These are phyloP conservation scores for Clepsis dumicolana DNA, from an alignment of 2,888 invertebrate genomes.

Conservation along the genomic window DNA sequence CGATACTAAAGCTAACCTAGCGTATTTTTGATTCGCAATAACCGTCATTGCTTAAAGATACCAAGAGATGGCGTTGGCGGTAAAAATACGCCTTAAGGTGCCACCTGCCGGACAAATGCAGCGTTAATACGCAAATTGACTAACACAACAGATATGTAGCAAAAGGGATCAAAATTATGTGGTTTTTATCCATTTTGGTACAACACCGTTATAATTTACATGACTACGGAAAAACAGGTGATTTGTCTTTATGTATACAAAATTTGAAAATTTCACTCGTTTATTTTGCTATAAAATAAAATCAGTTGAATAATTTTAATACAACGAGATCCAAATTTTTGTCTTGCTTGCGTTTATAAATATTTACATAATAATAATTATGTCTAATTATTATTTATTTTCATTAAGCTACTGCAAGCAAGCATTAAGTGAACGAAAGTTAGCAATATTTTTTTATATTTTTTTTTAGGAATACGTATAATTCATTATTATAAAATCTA, in stretches of 20 bases:
- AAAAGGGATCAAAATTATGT: neutral
- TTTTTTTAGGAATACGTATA: conserved; percentile 60
- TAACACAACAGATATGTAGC: neutral
- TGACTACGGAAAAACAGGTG: neutral
- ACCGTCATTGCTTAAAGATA: conserved; percentile 18
- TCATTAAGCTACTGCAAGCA: conserved; percentile 59
- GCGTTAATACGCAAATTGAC: conserved; percentile 7
- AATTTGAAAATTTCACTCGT: neutral
- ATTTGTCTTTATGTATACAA: neutral
- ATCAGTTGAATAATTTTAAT: no score
- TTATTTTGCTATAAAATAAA: neutral
- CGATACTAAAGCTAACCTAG: no score
- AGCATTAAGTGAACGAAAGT: conserved; percentile 61
- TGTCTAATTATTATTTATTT: conserved; percentile 33
- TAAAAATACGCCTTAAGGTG: neutral
- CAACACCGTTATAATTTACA: neutral
- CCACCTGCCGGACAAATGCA: conserved; percentile 6
- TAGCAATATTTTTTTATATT: conserved; percentile 56
- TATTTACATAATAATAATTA: neutral
- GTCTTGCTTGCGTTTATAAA: neutral
- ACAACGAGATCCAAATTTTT: no score
- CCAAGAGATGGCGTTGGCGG: neutral
- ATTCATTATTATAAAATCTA: conserved; percentile 80
- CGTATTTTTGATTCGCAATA: no score
- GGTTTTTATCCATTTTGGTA: neutral